Evolutionary conservation across 2,113 vertebrate species (phyloP), one percentile per base, ranked within the genome.

Genomic region (Turdus rufiventris): DNA sequence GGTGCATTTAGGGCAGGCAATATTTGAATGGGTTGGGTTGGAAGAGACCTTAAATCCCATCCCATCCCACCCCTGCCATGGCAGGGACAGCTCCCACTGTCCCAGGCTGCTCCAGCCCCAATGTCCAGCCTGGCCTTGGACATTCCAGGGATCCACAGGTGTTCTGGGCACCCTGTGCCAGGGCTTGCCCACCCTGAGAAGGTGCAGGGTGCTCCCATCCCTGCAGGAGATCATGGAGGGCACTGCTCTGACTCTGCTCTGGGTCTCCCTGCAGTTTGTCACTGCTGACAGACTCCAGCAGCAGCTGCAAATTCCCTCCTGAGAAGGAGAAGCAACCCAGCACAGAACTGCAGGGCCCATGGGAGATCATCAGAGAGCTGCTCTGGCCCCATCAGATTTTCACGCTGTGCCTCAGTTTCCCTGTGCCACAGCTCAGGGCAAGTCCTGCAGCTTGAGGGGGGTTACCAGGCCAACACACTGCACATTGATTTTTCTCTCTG

Each of bases 41-140:
- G n/a, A 67, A 74, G 8, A 14, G 61, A 47, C 17, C 16, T 53
- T 60, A 18, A 60, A 74, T 6, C 16, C 9, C 24, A n/a, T 60
- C 33, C 6, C 5, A 8, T 38, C 0, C 36, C 16, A 29, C 3
- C 2, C 36, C 19, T 60, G 28, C n/a, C 28, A 18, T 18, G 19
- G 8, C 77, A 89, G 53, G 24, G 53, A n/a, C 38, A 18, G 1
- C 8, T 53, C 0, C 38, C 45, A 24, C 45, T 10, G 1, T 1
- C 13, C 45, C 53, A 53, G 68, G 28, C 0, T 67, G n/a, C 19
- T 81, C 76, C 51, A 8, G 21, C 18, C 14, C 29, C 50, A 50
- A 1, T 0, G 0, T 42, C 57, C 51, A 66, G 0, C 43, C 33
- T 60, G 68, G 18, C 28, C 38, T 40, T 38, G 53, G 45, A 0